Evolutionary conservation across 2,113 vertebrate species (phyloP).

Genomic region (Tetrao urogallus): DNA sequence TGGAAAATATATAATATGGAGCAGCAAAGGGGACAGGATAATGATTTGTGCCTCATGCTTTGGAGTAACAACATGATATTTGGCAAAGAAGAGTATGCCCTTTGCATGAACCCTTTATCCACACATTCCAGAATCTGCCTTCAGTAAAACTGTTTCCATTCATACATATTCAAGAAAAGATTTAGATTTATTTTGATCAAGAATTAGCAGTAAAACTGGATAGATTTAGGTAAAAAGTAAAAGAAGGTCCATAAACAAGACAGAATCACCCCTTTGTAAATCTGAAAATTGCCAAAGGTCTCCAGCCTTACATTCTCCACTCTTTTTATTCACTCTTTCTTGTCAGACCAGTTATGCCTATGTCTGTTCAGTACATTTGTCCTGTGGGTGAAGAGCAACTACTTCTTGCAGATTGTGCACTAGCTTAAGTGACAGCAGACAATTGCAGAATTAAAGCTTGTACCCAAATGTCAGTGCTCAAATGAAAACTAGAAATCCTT

Average conservation of each 20-base stretch:
- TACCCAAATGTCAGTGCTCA: neutral
- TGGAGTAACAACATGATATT: neutral
- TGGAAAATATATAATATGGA: neutral
- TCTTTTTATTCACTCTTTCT: neutral
- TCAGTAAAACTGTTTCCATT: neutral
- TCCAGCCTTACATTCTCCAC: rapidly evolving
- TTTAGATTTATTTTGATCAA: neutral
- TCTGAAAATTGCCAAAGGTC: neutral
- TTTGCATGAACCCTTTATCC: neutral
- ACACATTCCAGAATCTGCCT: neutral
- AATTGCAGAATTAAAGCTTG: neutral
- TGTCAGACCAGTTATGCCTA: neutral
- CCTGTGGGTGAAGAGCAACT: neutral
- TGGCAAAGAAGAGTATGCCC: neutral
- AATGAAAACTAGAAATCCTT: neutral
- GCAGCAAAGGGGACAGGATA: neutral
- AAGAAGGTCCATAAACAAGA: neutral
- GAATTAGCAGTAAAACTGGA: neutral
- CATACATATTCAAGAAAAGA: rapidly evolving
- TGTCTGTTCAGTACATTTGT: neutral
- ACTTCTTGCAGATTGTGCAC: neutral
- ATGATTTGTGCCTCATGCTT: conserved; percentile 3
- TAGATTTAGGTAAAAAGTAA: neutral
- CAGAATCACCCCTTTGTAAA: rapidly evolving
- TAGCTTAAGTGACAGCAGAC: neutral